A percentile compares a stretch with the other conserved stretches of the same genome.
These are phyloP conservation scores for Trogon melanurus DNA, from an alignment of 2,113 vertebrate species.

Conservation along the genomic window DNA sequence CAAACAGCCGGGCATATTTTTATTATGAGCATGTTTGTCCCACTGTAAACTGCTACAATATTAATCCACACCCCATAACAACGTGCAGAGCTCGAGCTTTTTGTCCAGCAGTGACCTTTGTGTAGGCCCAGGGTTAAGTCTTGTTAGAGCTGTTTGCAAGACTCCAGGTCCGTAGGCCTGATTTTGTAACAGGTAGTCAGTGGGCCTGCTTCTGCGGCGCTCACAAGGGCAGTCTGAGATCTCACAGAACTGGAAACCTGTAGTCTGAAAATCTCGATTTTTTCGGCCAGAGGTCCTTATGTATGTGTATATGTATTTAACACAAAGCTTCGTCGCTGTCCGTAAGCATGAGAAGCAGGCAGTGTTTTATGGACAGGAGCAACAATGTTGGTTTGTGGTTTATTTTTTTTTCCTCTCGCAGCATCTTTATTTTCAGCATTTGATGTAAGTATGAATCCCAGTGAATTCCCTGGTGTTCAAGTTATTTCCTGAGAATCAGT, in stretches of 20 bases:
- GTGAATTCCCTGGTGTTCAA: not conserved
- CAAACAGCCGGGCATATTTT: not conserved
- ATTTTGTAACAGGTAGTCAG: not conserved
- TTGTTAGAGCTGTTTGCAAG: not conserved
- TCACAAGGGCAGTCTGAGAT: not conserved
- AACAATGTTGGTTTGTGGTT: not conserved
- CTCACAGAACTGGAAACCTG: not conserved
- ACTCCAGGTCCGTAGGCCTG: not conserved
- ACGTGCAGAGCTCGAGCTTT: not conserved
- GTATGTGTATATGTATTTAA: not conserved
- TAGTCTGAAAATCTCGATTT: not conserved
- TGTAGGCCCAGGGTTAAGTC: not conserved
- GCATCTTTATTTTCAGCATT: not conserved
- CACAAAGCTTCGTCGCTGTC: not conserved
- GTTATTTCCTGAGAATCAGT: not conserved
- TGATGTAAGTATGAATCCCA: not conserved
- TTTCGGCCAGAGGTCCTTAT: not conserved
- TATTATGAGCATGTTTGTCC: not conserved
- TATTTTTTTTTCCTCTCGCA: not conserved
- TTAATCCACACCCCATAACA: not conserved
- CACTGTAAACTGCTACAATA: not conserved
- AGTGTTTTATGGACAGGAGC: not conserved
- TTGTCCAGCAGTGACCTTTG: not conserved
- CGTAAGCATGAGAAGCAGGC: not conserved
- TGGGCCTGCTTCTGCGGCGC: not conserved